These are phyloP conservation scores for Gortyna flavago DNA, from an alignment of 2,888 invertebrate species.

Conservation along the genomic window DNA sequence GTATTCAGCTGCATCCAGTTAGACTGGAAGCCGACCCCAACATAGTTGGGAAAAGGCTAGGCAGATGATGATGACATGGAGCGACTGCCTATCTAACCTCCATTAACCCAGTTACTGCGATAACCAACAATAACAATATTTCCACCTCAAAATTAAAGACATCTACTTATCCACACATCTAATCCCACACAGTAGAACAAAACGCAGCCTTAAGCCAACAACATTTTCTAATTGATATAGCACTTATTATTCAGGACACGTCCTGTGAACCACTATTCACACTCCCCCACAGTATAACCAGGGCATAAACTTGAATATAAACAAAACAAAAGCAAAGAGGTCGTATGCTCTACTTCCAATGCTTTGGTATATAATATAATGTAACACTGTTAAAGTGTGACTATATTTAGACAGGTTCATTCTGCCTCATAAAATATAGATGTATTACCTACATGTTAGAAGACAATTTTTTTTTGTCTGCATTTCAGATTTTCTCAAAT, in stretches of 20 bases:
- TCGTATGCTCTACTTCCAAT: constrained; percentile 60
- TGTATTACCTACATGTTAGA: too few relatives aligned
- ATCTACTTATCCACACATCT: neutral
- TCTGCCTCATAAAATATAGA: neutral
- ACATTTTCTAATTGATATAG: constrained; percentile 57
- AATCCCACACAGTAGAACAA: constrained; percentile 31
- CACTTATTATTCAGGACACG: constrained; percentile 64
- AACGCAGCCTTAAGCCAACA: constrained; percentile 40
- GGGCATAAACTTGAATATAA: constrained; percentile 63
- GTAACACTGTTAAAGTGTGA: constrained; percentile 6
- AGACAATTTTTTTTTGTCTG: neutral
- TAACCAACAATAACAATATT: neutral
- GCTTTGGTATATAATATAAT: constrained; percentile 53
- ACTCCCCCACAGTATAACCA: constrained; percentile 55
- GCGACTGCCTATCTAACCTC: neutral
- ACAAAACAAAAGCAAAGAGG: constrained; percentile 57
- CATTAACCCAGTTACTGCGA: neutral
- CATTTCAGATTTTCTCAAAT: neutral
- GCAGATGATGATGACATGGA: too few relatives aligned
- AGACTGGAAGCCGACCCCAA: too few relatives aligned
- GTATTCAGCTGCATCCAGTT: too few relatives aligned
- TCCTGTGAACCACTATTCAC: constrained; percentile 47
- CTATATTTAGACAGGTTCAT: constrained; percentile 7
- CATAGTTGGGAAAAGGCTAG: too few relatives aligned
- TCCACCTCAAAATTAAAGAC: neutral